Conservation (phyloP, 2,888 invertebrate genomes). For the Dorcus hopei region DNA sequence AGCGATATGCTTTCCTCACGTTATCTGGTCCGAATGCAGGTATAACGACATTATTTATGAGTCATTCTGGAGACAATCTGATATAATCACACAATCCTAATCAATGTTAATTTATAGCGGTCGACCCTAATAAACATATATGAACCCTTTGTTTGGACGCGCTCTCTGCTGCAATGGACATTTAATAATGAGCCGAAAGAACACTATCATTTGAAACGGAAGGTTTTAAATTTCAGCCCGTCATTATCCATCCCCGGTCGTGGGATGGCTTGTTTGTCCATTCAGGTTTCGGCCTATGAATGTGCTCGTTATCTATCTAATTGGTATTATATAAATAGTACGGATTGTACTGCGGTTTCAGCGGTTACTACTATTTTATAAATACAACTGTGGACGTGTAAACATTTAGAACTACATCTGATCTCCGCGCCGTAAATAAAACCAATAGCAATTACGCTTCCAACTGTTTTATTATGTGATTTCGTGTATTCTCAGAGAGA, state of each 20-base stretch:
- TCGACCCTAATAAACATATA: conserved; percentile 48
- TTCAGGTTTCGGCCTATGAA: conserved; percentile 33
- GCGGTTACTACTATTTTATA: conserved; percentile 34
- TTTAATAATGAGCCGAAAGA: conserved; percentile 43
- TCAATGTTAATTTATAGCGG: conserved; percentile 51
- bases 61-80: conserved; percentile 48
- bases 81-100: conserved; percentile 51
- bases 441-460: too few species aligned
- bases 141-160: conserved; percentile 48
- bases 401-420: neutral
- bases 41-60: conserved; percentile 46
- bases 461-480: too few species aligned
- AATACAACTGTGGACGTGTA: conserved; percentile 23
- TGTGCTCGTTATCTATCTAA: conserved; percentile 37
- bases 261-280: conserved; percentile 29
- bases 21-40: conserved; percentile 29
- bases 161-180: conserved; percentile 32
- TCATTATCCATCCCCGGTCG: conserved; percentile 28
- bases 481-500: too few species aligned
- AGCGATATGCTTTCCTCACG: conserved; percentile 29
- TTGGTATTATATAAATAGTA: conserved; percentile 39
- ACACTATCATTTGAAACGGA: conserved; percentile 32
- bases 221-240: conserved; percentile 36
- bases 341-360: conserved; percentile 29
- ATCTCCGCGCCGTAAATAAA: too few species aligned